Conservation (phyloP, 2,797 vertebrate genomes). For the Neomorphus geoffroyi region DNA sequence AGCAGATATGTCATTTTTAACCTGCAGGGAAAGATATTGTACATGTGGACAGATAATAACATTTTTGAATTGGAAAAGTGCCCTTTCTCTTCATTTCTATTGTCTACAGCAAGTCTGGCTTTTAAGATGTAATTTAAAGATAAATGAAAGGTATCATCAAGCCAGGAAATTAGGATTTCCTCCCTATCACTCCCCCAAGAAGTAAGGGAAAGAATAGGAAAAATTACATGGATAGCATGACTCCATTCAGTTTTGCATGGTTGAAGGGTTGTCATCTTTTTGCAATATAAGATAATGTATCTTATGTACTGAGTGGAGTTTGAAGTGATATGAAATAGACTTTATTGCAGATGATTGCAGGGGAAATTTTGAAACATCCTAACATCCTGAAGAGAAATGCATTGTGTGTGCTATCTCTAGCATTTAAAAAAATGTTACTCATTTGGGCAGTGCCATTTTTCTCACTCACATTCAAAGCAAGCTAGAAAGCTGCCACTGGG, state of each 20-base stretch:
- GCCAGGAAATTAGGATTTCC: constrained; percentile 34
- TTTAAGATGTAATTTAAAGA: constrained; percentile 60
- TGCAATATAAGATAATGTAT: background rate
- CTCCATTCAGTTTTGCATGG: background rate
- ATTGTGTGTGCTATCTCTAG: background rate
- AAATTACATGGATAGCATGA: background rate
- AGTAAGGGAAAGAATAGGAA: background rate
- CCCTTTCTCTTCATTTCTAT: constrained; percentile 28
- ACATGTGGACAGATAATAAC: background rate
- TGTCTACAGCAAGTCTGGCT: background rate
- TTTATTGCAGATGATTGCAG: constrained; percentile 22
- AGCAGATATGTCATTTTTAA: background rate
- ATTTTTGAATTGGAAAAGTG: constrained; percentile 44
- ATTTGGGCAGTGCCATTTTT: background rate
- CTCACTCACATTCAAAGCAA: background rate
- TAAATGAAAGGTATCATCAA: constrained; percentile 45
- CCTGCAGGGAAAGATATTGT: background rate
- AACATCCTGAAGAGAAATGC: background rate
- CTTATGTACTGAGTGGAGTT: background rate
- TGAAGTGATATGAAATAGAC: background rate
- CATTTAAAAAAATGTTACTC: background rate
- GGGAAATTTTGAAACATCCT: background rate
- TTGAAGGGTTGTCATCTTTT: background rate
- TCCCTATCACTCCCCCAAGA: background rate
- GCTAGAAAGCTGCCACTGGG: background rate